phyloP scores from a whole-genome alignment of 2,113 vertebrate species.

The Uria aalge region DNA sequence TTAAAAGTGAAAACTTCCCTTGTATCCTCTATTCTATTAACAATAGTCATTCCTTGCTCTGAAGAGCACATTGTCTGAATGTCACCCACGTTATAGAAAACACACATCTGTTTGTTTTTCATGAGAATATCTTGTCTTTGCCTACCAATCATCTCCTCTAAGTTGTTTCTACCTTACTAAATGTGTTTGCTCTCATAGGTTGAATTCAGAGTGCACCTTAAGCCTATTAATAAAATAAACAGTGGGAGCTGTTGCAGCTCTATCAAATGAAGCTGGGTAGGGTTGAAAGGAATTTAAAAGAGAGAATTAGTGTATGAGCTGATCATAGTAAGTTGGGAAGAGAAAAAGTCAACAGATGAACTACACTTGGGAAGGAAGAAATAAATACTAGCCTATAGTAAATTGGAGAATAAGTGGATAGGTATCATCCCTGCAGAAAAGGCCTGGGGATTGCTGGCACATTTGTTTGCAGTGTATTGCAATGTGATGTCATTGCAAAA shows the following conservation, averaged over 20 bases:
- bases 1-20: background rate
- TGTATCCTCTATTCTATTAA: background rate
- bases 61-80: background rate
- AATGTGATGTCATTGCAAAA: background rate
- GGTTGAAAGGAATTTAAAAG: background rate
- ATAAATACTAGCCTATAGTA: background rate
- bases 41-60: background rate
- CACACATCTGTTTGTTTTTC: background rate
- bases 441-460: background rate
- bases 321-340: background rate
- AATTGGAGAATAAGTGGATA: background rate
- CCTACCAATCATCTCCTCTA: background rate
- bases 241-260: background rate
- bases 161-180: background rate
- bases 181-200: background rate
- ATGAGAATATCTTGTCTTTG: background rate
- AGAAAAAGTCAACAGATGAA: background rate
- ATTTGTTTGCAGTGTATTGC: background rate
- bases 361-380: background rate
- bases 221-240: background rate
- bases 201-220: background rate
- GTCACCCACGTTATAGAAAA: background rate
- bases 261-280: background rate
- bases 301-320: background rate
- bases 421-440: background rate